Evolutionary conservation across 2,113 vertebrate species (phyloP), one percentile per base, ranked within the genome.

Genomic region (Myodes glareolus): DNA sequence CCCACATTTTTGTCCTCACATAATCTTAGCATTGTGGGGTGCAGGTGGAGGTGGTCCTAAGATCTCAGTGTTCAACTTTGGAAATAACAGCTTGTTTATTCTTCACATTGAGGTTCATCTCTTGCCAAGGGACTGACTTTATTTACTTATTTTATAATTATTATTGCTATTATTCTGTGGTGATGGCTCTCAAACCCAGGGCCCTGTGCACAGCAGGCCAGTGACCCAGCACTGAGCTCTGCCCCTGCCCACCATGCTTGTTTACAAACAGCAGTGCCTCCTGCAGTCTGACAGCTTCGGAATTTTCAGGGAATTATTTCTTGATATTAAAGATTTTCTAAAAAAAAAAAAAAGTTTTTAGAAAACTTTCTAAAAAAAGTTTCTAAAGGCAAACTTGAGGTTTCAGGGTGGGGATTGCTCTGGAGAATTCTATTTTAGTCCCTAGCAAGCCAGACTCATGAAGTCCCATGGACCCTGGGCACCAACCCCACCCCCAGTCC

Each of bases 251-350:
- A 25, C n/a, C 55, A 84, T 12, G 17, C 9, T 4, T 65, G 19
- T 73, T 96, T 81, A 73, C 76, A 78, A 36, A 50, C 80, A 36
- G 5, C 23, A 42, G 1, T 80, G 39, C 42, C 27, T 84, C 82
- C 29, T 50, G 16, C 0, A 65, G 52, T 27, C 1, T 27, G 39
- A 12, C 58, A 31, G 68, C 11, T 73, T 67, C 14, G 11, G n/a
- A 78, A 86, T 52, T 70, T 88, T 70, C 21, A 36, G 39, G 33
- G 47, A 58, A 11, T 47, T 55, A 17, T 42, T 85, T 73, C 25
- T 29, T 68, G 29, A 42, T 72, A 63, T 86, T 58, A 87, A 94
- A 94, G 72, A 73, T 55, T 96, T 91, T 16, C 0, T 73, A n/a
- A n/a, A n/a, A n/a, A n/a, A n/a, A n/a, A n/a, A n/a, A n/a, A n/a